phyloP scores from a whole-genome alignment of 2,797 vertebrate species.

The Yasuhikotakia modesta region DNA sequence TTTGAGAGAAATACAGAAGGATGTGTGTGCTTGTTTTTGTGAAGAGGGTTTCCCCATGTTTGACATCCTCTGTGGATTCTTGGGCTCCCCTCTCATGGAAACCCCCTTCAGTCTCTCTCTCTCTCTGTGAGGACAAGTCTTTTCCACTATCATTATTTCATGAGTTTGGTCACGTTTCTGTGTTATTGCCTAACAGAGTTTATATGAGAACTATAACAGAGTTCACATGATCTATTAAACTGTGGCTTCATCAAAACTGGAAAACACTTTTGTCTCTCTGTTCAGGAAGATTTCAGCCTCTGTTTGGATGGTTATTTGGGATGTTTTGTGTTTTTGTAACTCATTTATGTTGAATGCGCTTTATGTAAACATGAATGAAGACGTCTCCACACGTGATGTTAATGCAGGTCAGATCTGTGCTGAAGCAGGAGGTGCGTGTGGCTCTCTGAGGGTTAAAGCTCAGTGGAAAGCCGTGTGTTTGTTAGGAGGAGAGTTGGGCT shows the following conservation, averaged over 20 bases:
- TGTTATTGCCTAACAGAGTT: slow-evolving; percentile 14
- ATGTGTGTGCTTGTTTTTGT: slow-evolving; percentile 81
- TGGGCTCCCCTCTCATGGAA: slow-evolving; percentile 83
- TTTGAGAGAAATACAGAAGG: slow-evolving; percentile 39
- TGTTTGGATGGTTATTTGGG: background rate
- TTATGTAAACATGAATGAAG: slow-evolving; percentile 15
- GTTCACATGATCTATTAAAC: slow-evolving; percentile 25
- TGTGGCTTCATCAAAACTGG: background rate
- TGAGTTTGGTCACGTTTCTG: slow-evolving; percentile 22
- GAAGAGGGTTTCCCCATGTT: slow-evolving; percentile 83
- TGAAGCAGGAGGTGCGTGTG: background rate
- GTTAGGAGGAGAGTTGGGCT: slow-evolving; percentile 52
- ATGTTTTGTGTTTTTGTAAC: no score
- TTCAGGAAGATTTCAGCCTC: background rate
- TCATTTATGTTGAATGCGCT: no score
- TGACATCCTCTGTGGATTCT: slow-evolving; percentile 81
- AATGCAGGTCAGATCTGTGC: no score
- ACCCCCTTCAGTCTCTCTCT: slow-evolving; percentile 46
- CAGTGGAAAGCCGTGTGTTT: slow-evolving; percentile 44
- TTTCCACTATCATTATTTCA: slow-evolving; percentile 50
- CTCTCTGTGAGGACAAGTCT: slow-evolving; percentile 24
- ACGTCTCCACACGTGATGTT: no score
- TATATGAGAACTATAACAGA: no score
- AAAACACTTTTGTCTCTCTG: background rate
- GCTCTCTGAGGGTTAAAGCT: slow-evolving; percentile 32